Evolutionary conservation across 2,113 vertebrate species (phyloP), one percentile per base, ranked within the genome.

Genomic region (Pachyramphus minor): DNA sequence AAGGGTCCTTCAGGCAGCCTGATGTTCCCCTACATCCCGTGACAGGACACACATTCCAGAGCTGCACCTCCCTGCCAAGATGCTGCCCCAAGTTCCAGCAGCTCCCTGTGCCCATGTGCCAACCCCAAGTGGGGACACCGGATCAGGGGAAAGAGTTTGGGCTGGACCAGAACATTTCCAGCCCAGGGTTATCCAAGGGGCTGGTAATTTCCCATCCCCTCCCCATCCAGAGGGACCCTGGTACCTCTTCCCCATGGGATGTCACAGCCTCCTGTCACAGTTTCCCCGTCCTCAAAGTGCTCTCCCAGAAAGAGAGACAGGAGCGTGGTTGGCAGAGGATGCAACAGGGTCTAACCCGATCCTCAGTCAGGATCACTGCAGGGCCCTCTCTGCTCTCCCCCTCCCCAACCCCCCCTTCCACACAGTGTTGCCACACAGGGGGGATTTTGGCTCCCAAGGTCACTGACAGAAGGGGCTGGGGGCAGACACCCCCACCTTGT

Each of bases 121-220:
- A 77, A 33, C 47, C 17, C 39, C 1, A 3, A 24, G 27, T 0
- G 0, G 58, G 18, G 41, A 69, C 73, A 68, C 2, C 1, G 1
- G 50, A 15, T 42, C 33, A 1, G 1, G 33, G 23, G 30, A 1
- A 50, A 80, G 33, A 83, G 22, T 30, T 52, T 56, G 62, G 42
- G 14, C 68, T 52, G 56, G n/a, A 55, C 7, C 8, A 3, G 5
- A 16, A 11, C 23, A 41, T 6, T 58, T 42, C 67, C 45, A 69
- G 2, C 33, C 8, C 1, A 0, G 6, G 7, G 14, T 6, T 67
- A 73, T 33, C 14, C 0, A 1, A 68, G 35, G 50, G 37, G 24
- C 14, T 47, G 27, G 7, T 21, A 39, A 55, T 42, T 33, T 35
- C 67, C 62, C 49, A 13, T 31, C 23, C 47, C 15, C 20, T 82